phyloP scores from a whole-genome alignment of 2,888 invertebrate species.

The Noctua comes region DNA sequence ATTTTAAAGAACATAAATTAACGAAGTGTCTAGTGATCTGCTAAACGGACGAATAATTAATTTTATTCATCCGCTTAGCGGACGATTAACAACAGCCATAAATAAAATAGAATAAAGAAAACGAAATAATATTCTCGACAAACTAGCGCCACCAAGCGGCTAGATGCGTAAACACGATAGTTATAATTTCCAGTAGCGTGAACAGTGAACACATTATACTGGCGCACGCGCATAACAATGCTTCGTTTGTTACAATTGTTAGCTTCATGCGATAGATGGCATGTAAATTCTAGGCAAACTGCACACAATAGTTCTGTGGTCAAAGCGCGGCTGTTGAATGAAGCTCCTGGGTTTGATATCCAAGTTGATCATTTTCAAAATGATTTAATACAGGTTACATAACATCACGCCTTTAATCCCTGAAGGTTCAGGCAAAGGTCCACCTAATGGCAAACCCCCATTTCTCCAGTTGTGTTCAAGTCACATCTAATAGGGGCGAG shows the following conservation, averaged over 20 bases:
- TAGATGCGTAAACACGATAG: conserved; percentile 28
- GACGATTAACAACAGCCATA: no score
- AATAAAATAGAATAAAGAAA: no score
- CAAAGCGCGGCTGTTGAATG: background rate
- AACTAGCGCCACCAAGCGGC: conserved; percentile 74
- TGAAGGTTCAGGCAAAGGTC: background rate
- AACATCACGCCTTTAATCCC: background rate
- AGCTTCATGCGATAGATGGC: conserved; percentile 70
- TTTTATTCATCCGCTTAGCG: no score
- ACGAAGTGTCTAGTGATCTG: no score
- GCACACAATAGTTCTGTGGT: background rate
- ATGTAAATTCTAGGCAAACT: conserved; percentile 18
- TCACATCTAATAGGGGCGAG: background rate
- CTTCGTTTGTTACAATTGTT: conserved; percentile 62
- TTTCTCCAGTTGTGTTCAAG: background rate
- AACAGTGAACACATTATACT: conserved; percentile 43
- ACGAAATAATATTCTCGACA: conserved; percentile 6
- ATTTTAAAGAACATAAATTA: no score
- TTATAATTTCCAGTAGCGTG: conserved; percentile 59
- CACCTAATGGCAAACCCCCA: background rate
- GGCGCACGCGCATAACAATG: conserved; percentile 64
- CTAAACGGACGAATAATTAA: no score
- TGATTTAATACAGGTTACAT: background rate
- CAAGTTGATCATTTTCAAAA: background rate
- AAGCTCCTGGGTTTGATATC: background rate